Percentiles rank a stretch among this genome's conserved stretches.
Conservation (phyloP, 2,888 invertebrate species). For the Margaritifera margaritifera region DNA sequence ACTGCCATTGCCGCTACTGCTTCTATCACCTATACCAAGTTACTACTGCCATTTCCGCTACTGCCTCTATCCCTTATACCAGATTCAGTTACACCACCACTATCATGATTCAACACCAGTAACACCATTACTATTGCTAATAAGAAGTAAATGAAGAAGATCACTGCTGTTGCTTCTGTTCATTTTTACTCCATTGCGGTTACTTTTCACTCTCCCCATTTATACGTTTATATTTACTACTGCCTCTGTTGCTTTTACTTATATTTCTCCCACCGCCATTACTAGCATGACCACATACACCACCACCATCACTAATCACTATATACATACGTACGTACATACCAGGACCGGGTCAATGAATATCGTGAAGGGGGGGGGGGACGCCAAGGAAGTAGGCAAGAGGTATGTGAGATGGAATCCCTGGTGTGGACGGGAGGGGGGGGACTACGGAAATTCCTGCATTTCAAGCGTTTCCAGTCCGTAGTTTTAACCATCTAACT, state of each 20-base stretch:
- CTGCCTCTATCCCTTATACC: not conserved
- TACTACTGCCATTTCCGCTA: not conserved
- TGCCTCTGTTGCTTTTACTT: conserved; percentile 1
- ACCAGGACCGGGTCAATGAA: not conserved
- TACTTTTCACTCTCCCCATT: not conserved
- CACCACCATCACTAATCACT: not conserved
- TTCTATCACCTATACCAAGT: not conserved
- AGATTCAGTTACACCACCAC: conserved; percentile 75
- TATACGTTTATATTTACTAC: not conserved
- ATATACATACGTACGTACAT: not conserved
- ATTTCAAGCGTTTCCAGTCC: too few relatives aligned
- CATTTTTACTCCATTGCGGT: not conserved
- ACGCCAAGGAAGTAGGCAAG: too few relatives aligned
- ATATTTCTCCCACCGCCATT: conserved; percentile 1
- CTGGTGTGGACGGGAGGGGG: too few relatives aligned
- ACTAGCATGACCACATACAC: not conserved
- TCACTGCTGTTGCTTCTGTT: not conserved
- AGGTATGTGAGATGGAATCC: too few relatives aligned
- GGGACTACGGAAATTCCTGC: too few relatives aligned
- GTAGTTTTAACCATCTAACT: too few relatives aligned
- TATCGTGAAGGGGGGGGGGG: too few relatives aligned
- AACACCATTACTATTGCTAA: conserved; percentile 4
- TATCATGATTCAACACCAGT: conserved; percentile 3
- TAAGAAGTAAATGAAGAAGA: not conserved
- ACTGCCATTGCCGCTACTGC: not conserved